Conservation (phyloP, 2,888 invertebrate genomes). For the Thereva nobilitata region DNA sequence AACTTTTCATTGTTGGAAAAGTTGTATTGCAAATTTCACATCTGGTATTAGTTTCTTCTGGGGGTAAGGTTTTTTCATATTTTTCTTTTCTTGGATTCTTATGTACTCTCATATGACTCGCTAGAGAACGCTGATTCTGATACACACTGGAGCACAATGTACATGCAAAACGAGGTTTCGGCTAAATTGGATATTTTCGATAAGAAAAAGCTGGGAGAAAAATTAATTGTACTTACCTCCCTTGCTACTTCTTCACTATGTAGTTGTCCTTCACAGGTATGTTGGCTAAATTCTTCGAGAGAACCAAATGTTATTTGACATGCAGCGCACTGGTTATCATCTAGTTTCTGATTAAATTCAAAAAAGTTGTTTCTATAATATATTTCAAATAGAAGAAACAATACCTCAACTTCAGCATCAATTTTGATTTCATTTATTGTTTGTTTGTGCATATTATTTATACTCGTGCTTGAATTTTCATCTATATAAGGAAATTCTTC, state of each 20-base stretch:
- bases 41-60: conserved; percentile 29
- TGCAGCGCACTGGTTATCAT: conserved; percentile 52
- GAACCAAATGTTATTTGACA: conserved; percentile 54
- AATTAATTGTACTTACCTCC: neutral
- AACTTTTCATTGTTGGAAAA: conserved; percentile 68
- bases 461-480: too few relatives aligned
- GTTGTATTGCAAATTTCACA: conserved; percentile 71
- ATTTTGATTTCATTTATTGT: too few relatives aligned
- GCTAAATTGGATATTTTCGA: neutral
- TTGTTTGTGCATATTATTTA: too few relatives aligned
- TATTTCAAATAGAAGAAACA: neutral
- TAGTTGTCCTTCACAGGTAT: conserved; percentile 13
- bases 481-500: too few relatives aligned
- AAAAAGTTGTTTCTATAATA: conserved; percentile 59
- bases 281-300: conserved; percentile 17
- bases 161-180: conserved; percentile 54
- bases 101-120: conserved; percentile 66
- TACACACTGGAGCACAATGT: conserved; percentile 60
- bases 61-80: conserved; percentile 7
- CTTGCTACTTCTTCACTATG: conserved; percentile 5
- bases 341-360: conserved; percentile 61
- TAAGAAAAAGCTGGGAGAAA: neutral
- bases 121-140: conserved; percentile 63
- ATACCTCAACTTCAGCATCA: too few relatives aligned
- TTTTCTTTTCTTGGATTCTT: conserved; percentile 47